Base-by-base conservation (phyloP, 1,140 invertebrate species). In the Trissolcus basalis region DNA sequence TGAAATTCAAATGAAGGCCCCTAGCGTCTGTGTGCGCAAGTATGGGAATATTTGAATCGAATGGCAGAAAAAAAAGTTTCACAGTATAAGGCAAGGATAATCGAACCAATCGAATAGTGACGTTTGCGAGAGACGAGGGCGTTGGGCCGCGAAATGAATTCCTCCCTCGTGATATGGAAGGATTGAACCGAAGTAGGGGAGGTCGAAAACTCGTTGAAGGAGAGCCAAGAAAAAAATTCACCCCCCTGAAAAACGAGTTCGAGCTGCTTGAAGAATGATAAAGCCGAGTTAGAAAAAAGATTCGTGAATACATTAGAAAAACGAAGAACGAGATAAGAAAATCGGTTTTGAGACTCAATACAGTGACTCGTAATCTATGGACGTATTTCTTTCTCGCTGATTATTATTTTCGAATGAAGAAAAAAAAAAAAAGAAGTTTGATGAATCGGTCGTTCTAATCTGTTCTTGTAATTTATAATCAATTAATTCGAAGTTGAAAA, bases 141-240 rank as follows among this genome's bases (percentile, higher is more conserved):
- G 83, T 84, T 84, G 82, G 83, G 80, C 81, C 82, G 83, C 82
- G 83, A 85, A 85, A 85, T 85, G 83, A 85, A 85, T 85, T 85
- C 82, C 80, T 82, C 81, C 79, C 78, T 67, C 60, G 63, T 65
- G 58, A 61, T 58, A 39, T 58, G 56, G 58, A 59, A 14, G 69
- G 60, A 60, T 27, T 15, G 74, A 79, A 61, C 68, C 54, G 15
- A 69, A 63, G 59, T 56, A 54, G 53, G 80, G 59, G 51, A 64
- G 64, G 59, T 33, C 39, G 44, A 43, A 49, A 63, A 55, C 70
- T 67, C 59, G 58, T 68, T 64, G 63, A 69, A 54, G 74, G 74
- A 67, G 69, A 63, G 73, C 54, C 69, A 70, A 63, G 71, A 65
- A 75, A 75, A 76, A 79, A 72, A 39, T 27, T 64, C 63, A 64